Base-by-base conservation (phyloP, 2,113 vertebrate genomes). In the Perca flavescens region DNA sequence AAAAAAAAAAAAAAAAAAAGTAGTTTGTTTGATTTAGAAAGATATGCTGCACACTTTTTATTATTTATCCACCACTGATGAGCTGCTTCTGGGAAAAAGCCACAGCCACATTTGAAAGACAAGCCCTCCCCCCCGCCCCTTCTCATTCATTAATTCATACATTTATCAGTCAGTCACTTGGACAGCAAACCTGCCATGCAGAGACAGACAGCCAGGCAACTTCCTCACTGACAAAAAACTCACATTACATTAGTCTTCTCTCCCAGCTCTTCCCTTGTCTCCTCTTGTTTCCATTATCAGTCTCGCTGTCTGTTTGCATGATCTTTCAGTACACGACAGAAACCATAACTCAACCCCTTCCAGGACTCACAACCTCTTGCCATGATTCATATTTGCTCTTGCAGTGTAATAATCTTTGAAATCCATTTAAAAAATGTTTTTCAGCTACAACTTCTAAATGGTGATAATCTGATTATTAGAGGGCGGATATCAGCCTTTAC, bases 241-340 rank as follows among this genome's bases (percentile, higher is more conserved):
- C 63, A 54, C 47, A 60, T 56, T 69, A 28, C 71, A 87, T 84
- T 80, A 67, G 69, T 88, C 74, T 90, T 73, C 50, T 50, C 61
- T 79, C 31, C 21, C 22, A 62, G 65, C 60, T 70, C 79, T 17
- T 77, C 50, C 70, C 50, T 61, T 72, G 67, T 85, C 79, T 84
- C 50, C 68, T 80, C 71, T 8, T 31, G 43, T 80, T 88, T 86
- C 61, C 73, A 79, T 65, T 82, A 86, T 77, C 82, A 83, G 53
- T 56, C 82, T 65, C 11, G 1, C 67, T 52, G 74, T 86, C 77
- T 77, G 72, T 89, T 83, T 82, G 65, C 69, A 81, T 84, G 82
- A 86, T 82, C 64, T 79, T 72, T 75, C 57, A 81, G 73, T 19
- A 14, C 74, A 52, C 0, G 52, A 80, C 69, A 83, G 66, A 74